These are phyloP conservation scores for Ethmia dodecea DNA, from an alignment of 2,888 invertebrate genomes.

Conservation along the genomic window DNA sequence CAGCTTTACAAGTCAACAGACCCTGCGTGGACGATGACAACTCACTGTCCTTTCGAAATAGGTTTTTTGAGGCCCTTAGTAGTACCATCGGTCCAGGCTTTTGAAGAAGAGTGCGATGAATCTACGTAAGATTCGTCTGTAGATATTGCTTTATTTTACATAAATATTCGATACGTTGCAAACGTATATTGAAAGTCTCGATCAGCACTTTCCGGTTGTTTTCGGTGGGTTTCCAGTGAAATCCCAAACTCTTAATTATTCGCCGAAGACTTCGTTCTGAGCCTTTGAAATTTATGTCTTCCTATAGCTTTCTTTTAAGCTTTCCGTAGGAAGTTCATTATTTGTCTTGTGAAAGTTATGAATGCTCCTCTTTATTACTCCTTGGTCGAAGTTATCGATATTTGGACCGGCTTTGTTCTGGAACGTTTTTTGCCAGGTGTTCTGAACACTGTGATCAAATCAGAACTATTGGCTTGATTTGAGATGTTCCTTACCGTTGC, in stretches of 20 bases:
- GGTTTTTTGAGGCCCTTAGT: slow-evolving; percentile 8
- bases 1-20: slow-evolving; percentile 19
- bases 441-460: slow-evolving; percentile 14
- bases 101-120: slow-evolving; percentile 6
- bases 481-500: too few relatives aligned
- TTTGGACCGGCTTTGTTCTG: slow-evolving; percentile 23
- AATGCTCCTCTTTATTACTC: slow-evolving; percentile 28
- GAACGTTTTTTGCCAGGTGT: slow-evolving; percentile 19
- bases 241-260: slow-evolving; percentile 16
- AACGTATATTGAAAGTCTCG: slow-evolving; percentile 20
- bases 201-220: slow-evolving; percentile 23
- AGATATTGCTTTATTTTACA: slow-evolving; percentile 3
- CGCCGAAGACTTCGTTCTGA: slow-evolving; percentile 12
- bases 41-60: slow-evolving; percentile 20
- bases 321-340: slow-evolving; percentile 19
- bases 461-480: too few relatives aligned
- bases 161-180: slow-evolving; percentile 23
- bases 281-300: slow-evolving; percentile 23
- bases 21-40: slow-evolving; percentile 16
- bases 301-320: slow-evolving; percentile 15
- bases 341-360: slow-evolving; percentile 23
- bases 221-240: slow-evolving; percentile 23
- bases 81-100: neutral
- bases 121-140: slow-evolving; percentile 9
- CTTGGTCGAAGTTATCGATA: slow-evolving; percentile 27